Evolutionary conservation across 2,888 invertebrate genomes (phyloP).

Genomic region (Nomada lathburiana): DNA sequence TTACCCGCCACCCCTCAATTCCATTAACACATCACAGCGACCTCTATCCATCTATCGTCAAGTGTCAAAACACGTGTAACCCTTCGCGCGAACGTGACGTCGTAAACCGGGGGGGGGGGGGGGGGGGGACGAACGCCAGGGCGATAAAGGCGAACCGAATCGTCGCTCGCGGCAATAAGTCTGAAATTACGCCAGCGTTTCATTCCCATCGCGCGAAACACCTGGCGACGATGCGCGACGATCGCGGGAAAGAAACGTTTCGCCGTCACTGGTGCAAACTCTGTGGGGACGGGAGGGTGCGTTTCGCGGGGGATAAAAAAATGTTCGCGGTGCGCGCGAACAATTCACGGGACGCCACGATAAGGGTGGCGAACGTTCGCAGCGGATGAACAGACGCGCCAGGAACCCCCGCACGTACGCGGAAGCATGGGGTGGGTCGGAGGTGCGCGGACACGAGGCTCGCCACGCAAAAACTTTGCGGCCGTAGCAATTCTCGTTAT

Average conservation of each 20-base stretch:
- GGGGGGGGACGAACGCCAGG: slow-evolving; percentile 73
- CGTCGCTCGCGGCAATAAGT: slow-evolving; percentile 74
- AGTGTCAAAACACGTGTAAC: slow-evolving; percentile 60
- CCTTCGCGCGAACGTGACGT: slow-evolving; percentile 59
- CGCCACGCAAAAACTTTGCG: slow-evolving; percentile 71
- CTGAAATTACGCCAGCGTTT: slow-evolving; percentile 79
- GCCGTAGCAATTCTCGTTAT: slow-evolving; percentile 80
- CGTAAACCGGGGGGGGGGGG: slow-evolving; percentile 74
- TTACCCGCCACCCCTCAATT: no score
- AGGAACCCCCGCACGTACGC: neutral
- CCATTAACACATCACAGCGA: no score
- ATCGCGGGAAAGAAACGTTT: slow-evolving; percentile 44
- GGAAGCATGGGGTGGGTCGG: slow-evolving; percentile 9
- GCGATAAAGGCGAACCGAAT: slow-evolving; percentile 74
- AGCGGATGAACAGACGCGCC: slow-evolving; percentile 5
- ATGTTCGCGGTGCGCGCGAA: slow-evolving; percentile 67
- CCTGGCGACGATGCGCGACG: slow-evolving; percentile 41
- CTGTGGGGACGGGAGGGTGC: slow-evolving; percentile 1
- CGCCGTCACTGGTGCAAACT: neutral
- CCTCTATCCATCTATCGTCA: no score
- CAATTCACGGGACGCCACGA: slow-evolving; percentile 55
- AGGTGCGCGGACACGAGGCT: slow-evolving; percentile 71
- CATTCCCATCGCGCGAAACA: slow-evolving; percentile 71
- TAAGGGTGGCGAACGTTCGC: neutral
- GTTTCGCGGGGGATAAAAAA: slow-evolving; percentile 61